Percentiles rank a stretch among this genome's conserved stretches.
phyloP scores from a whole-genome alignment of 2,113 vertebrate species.

The Dicentrarchus labrax region DNA sequence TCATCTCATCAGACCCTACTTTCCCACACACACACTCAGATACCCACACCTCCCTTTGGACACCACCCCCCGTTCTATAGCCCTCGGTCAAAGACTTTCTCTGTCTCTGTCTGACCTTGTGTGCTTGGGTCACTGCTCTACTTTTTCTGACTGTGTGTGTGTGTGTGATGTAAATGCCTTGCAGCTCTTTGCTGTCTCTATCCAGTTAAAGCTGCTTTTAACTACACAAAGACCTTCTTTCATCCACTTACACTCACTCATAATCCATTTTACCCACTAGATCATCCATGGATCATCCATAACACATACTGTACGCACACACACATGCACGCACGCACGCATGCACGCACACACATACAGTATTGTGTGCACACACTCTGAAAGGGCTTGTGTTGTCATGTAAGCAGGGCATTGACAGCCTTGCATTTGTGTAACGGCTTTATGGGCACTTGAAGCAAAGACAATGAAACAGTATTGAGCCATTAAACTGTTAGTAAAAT shows the following conservation, averaged over 20 bases:
- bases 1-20: slow-evolving; percentile 50
- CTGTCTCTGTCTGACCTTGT: slow-evolving; percentile 65
- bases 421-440: slow-evolving; percentile 43
- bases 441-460: slow-evolving; percentile 42
- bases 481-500: slow-evolving; percentile 22
- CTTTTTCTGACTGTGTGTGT: slow-evolving; percentile 57
- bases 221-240: slow-evolving; percentile 72
- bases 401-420: slow-evolving; percentile 27
- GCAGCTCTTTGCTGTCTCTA: slow-evolving; percentile 61
- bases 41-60: slow-evolving; percentile 17
- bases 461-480: slow-evolving; percentile 24
- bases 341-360: background rate
- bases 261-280: slow-evolving; percentile 78
- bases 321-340: slow-evolving; percentile 1
- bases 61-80: slow-evolving; percentile 32
- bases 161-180: slow-evolving; percentile 65
- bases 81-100: slow-evolving; percentile 69
- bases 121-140: slow-evolving; percentile 68
- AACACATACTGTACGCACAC: slow-evolving; percentile 51
- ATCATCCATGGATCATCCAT: slow-evolving; percentile 71
- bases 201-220: slow-evolving; percentile 74
- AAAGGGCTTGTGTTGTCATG: slow-evolving; percentile 34
- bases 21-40: background rate
- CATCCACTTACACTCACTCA: slow-evolving; percentile 72
- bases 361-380: slow-evolving; percentile 5